Evolutionary conservation across 2,113 vertebrate genomes (phyloP).

Genomic region (Arizona elegans): DNA sequence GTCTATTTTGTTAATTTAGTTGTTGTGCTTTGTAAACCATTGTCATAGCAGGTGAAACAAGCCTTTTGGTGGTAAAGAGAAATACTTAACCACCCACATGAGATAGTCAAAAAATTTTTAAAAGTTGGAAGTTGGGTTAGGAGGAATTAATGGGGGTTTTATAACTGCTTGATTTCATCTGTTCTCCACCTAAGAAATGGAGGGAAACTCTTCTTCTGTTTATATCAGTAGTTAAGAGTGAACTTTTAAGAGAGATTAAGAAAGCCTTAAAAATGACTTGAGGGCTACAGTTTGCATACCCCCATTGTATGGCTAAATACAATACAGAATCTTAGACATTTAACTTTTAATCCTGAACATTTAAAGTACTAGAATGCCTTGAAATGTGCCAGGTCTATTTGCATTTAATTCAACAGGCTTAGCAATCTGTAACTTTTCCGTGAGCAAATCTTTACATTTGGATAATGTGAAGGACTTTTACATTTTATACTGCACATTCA

Average conservation of each 20-base stretch:
- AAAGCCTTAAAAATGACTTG: background rate
- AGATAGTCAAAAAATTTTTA: background rate
- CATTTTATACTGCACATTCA: background rate
- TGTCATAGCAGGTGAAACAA: background rate
- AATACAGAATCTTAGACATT: background rate
- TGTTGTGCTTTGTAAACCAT: background rate
- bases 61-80: background rate
- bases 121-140: background rate
- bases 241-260: background rate
- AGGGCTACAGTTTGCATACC: background rate
- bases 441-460: conserved; percentile 18
- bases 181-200: background rate
- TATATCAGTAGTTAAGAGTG: background rate
- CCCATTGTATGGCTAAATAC: background rate
- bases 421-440: conserved; percentile 3
- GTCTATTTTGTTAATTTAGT: background rate
- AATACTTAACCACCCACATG: background rate
- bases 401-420: background rate
- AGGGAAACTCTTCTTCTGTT: background rate
- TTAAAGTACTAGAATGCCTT: background rate
- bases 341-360: conserved; percentile 14
- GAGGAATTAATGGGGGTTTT: background rate
- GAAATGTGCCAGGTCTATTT: background rate
- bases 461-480: background rate
- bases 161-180: background rate